Conservation (phyloP, 2,113 vertebrate species). For the Epinephelus fuscoguttatus region DNA sequence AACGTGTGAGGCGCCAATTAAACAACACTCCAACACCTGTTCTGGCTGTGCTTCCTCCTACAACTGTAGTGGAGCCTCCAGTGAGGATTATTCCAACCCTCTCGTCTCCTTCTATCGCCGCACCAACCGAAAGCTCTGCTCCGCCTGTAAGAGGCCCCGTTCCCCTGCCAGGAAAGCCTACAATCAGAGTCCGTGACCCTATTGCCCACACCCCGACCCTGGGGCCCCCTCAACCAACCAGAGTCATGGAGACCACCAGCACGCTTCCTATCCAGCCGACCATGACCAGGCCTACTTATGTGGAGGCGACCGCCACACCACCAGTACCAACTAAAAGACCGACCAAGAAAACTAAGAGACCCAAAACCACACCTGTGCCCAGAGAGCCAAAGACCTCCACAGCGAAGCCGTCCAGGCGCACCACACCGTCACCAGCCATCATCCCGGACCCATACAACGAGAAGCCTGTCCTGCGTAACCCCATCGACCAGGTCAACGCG, state of each 20-base stretch:
- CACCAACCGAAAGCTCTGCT: constrained; percentile 90
- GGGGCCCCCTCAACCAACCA: constrained; percentile 90
- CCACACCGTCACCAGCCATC: constrained; percentile 80
- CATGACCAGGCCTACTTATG: constrained; percentile 83
- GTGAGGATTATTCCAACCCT: constrained; percentile 93
- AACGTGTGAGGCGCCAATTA: constrained; percentile 90
- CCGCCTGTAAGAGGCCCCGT: constrained; percentile 92
- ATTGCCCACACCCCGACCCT: constrained; percentile 92
- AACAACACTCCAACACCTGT: constrained; percentile 94
- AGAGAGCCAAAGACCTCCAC: constrained; percentile 88
- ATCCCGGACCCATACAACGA: constrained; percentile 82
- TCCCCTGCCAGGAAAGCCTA: constrained; percentile 92
- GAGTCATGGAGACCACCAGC: constrained; percentile 88
- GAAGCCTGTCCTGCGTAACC: constrained; percentile 90
- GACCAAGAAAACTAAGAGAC: constrained; percentile 87
- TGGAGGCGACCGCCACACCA: constrained; percentile 88
- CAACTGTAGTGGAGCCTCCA: constrained; percentile 89
- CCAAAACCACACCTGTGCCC: constrained; percentile 88
- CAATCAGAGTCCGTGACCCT: constrained; percentile 89
- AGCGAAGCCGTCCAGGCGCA: constrained; percentile 82
- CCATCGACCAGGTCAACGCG: constrained; percentile 93
- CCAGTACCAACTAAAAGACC: constrained; percentile 80
- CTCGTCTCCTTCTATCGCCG: constrained; percentile 91
- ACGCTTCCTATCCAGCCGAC: constrained; percentile 88
- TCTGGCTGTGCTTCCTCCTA: constrained; percentile 88